phyloP scores from a whole-genome alignment of 2,113 vertebrate species.

The Corythornis madagascariensis region DNA sequence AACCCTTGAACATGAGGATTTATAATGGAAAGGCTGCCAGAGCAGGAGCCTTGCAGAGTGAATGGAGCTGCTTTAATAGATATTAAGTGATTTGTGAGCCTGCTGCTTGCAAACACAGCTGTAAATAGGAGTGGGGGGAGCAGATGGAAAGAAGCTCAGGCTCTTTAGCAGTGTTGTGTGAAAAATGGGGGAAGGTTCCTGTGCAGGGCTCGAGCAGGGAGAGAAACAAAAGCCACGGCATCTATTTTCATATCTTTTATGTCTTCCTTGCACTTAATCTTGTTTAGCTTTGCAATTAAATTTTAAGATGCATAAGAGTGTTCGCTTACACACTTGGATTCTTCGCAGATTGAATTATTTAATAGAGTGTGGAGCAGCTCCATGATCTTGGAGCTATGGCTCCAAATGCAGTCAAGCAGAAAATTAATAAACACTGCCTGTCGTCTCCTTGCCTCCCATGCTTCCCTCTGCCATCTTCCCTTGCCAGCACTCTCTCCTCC shows the following conservation, averaged over 20 bases:
- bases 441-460: neutral
- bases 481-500: neutral
- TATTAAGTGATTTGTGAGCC: slow-evolving; percentile 72
- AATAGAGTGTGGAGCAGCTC: slow-evolving; percentile 73
- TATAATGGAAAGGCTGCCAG: neutral
- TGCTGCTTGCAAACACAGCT: slow-evolving; percentile 69
- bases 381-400: slow-evolving; percentile 51
- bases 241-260: slow-evolving; percentile 63
- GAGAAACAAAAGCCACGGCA: slow-evolving; percentile 51
- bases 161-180: slow-evolving; percentile 30
- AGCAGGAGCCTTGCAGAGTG: slow-evolving; percentile 38
- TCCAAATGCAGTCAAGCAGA: slow-evolving; percentile 68
- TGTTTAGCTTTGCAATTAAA: slow-evolving; percentile 75
- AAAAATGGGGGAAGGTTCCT: slow-evolving; percentile 56
- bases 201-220: neutral
- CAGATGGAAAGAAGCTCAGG: slow-evolving; percentile 33
- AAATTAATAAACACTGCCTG: slow-evolving; percentile 74
- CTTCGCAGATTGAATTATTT: slow-evolving; percentile 76
- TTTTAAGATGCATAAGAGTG: slow-evolving; percentile 74
- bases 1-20: slow-evolving; percentile 18
- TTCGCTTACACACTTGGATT: slow-evolving; percentile 67
- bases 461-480: neutral
- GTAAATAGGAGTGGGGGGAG: slow-evolving; percentile 64
- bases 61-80: slow-evolving; percentile 63
- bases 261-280: slow-evolving; percentile 69